Evolutionary conservation across 2,797 vertebrate species (phyloP).

Genomic region (Acipenser ruthenus): DNA sequence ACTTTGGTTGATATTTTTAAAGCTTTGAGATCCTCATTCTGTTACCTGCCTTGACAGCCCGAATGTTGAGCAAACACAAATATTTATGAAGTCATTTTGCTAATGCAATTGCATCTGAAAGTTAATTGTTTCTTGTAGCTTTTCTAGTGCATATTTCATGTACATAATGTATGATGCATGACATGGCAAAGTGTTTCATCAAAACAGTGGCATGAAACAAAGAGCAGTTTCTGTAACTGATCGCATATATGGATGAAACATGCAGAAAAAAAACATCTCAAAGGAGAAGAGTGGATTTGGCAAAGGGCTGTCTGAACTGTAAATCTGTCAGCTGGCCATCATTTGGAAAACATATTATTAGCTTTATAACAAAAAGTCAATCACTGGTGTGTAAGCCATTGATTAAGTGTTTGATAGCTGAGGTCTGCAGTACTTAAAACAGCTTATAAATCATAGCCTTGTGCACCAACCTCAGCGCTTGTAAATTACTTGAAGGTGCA

Average conservation of each 20-base stretch:
- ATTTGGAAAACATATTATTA: constrained; percentile 23
- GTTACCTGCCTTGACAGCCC: too few relatives aligned
- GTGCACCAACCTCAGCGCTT: constrained; percentile 10
- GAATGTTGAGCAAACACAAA: too few relatives aligned
- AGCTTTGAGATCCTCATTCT: too few relatives aligned
- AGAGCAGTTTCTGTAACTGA: too few relatives aligned
- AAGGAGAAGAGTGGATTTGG: constrained; percentile 6
- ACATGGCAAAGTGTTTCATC: too few relatives aligned
- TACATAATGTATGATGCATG: too few relatives aligned
- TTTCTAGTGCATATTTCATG: too few relatives aligned
- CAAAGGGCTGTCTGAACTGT: constrained; percentile 8
- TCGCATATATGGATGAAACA: neutral
- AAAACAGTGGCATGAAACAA: too few relatives aligned
- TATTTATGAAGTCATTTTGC: too few relatives aligned
- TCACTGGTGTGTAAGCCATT: constrained; percentile 23
- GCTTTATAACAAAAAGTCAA: constrained; percentile 22
- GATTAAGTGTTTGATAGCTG: constrained; percentile 23
- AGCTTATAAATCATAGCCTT: constrained; percentile 22
- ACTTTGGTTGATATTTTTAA: too few relatives aligned
- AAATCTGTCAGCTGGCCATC: constrained; percentile 17
- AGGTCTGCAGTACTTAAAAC: neutral
- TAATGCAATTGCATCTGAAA: too few relatives aligned
- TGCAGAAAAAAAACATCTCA: neutral
- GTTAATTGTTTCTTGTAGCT: too few relatives aligned
- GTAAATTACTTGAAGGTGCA: constrained; percentile 10